These are phyloP conservation scores for Lethocerus indicus DNA, from an alignment of 1,140 invertebrate genomes.

Conservation along the genomic window DNA sequence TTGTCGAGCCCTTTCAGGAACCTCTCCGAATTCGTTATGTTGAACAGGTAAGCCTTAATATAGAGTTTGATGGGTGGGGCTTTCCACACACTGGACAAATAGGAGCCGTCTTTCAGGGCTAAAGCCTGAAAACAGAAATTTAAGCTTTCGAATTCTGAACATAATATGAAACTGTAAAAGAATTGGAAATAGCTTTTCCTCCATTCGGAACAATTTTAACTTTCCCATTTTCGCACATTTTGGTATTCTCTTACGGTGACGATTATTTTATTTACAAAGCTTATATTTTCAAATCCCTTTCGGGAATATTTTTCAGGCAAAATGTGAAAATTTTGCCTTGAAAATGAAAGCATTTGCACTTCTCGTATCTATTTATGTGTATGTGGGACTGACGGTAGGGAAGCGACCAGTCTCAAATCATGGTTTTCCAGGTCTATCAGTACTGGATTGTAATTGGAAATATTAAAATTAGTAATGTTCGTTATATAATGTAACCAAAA, in stretches of 20 bases:
- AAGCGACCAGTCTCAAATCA: background rate
- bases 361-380: background rate
- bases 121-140: slow-evolving; percentile 29
- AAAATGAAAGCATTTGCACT: background rate
- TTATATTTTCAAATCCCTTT: background rate
- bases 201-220: too few relatives aligned
- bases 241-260: too few relatives aligned
- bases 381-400: background rate
- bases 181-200: too few relatives aligned
- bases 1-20: slow-evolving; percentile 45
- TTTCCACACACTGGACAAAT: slow-evolving; percentile 45
- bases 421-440: background rate
- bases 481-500: background rate
- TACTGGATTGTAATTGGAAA: background rate
- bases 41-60: slow-evolving; percentile 64
- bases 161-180: background rate
- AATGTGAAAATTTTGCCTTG: background rate
- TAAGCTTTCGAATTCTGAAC: background rate
- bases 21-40: slow-evolving; percentile 58
- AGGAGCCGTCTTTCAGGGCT: slow-evolving; percentile 29
- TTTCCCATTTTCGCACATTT: too few relatives aligned
- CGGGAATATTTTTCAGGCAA: background rate
- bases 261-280: background rate
- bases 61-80: slow-evolving; percentile 49
- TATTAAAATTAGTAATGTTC: background rate